These are phyloP conservation scores for Agapetus fuscipes DNA, from an alignment of 2,888 invertebrate genomes.

Conservation along the genomic window DNA sequence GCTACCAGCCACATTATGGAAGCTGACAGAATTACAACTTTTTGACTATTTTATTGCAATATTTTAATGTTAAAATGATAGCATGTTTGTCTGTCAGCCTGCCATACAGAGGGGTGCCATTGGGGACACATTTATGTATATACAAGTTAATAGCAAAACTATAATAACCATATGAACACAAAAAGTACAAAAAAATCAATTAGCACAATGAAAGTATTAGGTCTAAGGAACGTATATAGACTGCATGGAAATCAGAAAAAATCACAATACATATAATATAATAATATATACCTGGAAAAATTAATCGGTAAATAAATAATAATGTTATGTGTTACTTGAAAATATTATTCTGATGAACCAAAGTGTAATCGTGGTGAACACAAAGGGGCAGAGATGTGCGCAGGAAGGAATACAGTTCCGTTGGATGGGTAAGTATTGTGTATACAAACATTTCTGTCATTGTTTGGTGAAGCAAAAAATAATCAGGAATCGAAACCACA, in stretches of 20 bases:
- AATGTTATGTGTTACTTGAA: slow-evolving; percentile 6
- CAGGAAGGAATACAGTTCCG: slow-evolving; percentile 7
- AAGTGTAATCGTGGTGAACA: slow-evolving; percentile 11
- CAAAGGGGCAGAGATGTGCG: slow-evolving; percentile 12
- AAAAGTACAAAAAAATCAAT: slow-evolving; percentile 15
- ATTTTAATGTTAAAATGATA: too few species aligned
- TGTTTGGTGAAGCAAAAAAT: too few species aligned
- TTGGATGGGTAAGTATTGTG: not conserved
- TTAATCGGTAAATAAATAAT: not conserved
- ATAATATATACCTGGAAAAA: slow-evolving; percentile 9
- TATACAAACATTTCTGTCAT: too few species aligned
- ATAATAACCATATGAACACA: slow-evolving; percentile 19
- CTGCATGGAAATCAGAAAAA: slow-evolving; percentile 17
- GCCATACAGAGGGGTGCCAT: too few species aligned
- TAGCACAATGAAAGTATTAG: slow-evolving; percentile 16
- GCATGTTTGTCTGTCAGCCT: too few species aligned
- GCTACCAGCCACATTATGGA: too few species aligned
- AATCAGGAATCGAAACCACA: too few species aligned
- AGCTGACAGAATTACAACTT: too few species aligned
- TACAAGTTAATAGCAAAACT: slow-evolving; percentile 20
- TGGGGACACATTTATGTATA: too few species aligned
- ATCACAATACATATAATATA: slow-evolving; percentile 6
- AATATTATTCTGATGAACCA: slow-evolving; percentile 4
- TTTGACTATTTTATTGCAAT: too few species aligned
- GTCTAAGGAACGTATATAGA: slow-evolving; percentile 16